Conservation (phyloP, 2,797 vertebrate species). For the Xenopus petersii region DNA sequence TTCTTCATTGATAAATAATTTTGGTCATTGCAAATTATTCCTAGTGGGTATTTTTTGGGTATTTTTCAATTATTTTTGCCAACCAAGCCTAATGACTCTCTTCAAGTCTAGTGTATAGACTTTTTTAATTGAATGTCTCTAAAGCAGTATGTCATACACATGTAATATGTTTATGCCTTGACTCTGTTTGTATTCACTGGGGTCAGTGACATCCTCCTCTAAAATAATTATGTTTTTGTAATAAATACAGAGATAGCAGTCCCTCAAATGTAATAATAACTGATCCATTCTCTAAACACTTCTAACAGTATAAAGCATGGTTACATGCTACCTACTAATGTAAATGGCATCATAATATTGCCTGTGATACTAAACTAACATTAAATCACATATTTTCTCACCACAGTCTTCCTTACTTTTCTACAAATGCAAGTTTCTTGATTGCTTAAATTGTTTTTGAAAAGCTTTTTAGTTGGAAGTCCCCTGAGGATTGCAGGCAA, state of each 20-base stretch:
- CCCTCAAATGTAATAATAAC: background rate
- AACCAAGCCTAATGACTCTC: too few relatives aligned
- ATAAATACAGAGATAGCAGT: background rate
- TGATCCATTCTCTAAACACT: background rate
- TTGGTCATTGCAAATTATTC: too few relatives aligned
- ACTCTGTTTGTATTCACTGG: background rate
- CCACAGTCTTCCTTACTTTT: conserved; percentile 11
- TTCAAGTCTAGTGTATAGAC: too few relatives aligned
- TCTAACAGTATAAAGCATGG: background rate
- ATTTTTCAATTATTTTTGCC: too few relatives aligned
- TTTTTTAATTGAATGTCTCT: too few relatives aligned
- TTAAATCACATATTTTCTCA: conserved; percentile 7
- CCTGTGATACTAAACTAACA: background rate
- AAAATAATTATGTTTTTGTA: background rate
- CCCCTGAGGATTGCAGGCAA: conserved; percentile 8
- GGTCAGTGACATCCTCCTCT: background rate
- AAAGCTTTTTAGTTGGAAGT: conserved; percentile 13
- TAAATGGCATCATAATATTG: background rate
- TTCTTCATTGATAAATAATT: too few relatives aligned
- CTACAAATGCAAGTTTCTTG: conserved; percentile 15
- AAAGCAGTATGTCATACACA: too few relatives aligned
- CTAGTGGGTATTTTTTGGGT: too few relatives aligned
- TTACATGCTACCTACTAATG: background rate
- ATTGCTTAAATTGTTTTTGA: conserved; percentile 18
- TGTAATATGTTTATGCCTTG: background rate